Evolutionary conservation across 2,113 vertebrate species (phyloP).

Genomic region (Oryzias javanicus): DNA sequence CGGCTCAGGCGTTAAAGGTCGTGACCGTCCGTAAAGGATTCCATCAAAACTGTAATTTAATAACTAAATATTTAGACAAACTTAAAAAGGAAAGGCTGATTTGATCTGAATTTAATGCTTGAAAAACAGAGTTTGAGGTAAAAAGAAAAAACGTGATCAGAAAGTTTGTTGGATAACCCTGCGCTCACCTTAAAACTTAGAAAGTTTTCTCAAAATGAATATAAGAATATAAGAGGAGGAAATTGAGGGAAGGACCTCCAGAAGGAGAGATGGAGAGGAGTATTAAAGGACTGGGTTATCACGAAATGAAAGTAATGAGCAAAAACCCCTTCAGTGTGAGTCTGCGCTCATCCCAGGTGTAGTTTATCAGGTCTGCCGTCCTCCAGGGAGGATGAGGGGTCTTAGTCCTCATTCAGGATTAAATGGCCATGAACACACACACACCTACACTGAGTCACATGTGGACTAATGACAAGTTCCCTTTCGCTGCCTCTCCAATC

Average conservation of each 20-base stretch:
- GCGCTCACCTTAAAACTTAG: constrained; percentile 36
- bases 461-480: constrained; percentile 73
- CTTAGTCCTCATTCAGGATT: constrained; percentile 72
- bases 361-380: constrained; percentile 68
- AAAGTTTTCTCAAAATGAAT: constrained; percentile 37
- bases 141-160: not conserved
- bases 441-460: constrained; percentile 45
- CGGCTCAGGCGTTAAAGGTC: too few species aligned
- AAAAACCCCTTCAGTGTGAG: constrained; percentile 35
- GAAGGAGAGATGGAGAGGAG: constrained; percentile 41
- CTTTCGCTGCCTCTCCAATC: constrained; percentile 75
- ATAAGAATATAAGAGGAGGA: constrained; percentile 31
- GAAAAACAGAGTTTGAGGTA: not conserved
- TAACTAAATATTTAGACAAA: too few species aligned
- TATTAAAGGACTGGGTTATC: constrained; percentile 71
- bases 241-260: constrained; percentile 23
- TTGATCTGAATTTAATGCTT: too few species aligned
- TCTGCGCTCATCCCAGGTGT: constrained; percentile 48
- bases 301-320: constrained; percentile 57
- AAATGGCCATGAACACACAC: constrained; percentile 54
- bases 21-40: too few species aligned
- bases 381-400: constrained; percentile 54
- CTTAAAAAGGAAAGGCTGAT: too few species aligned
- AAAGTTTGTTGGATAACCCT: constrained; percentile 37
- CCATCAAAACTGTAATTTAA: too few species aligned